Evolutionary conservation across 1,140 invertebrate species (phyloP).

Genomic region (Xylocopa sonorina): DNA sequence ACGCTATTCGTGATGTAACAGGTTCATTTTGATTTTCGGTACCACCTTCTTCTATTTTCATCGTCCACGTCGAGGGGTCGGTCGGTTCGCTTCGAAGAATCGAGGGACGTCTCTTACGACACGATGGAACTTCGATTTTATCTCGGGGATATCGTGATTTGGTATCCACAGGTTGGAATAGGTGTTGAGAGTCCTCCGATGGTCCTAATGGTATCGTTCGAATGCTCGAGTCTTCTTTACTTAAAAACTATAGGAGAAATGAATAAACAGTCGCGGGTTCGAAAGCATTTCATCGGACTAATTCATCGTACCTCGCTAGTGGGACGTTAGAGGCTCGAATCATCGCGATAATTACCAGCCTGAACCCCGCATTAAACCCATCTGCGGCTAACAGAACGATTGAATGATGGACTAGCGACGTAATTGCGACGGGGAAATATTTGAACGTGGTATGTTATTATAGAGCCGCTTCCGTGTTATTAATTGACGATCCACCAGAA

Average conservation of each 20-base stretch:
- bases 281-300: background rate
- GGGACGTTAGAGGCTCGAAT: background rate
- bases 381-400: constrained; percentile 23
- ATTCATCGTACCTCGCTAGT: background rate
- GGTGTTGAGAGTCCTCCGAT: too few species aligned
- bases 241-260: too few species aligned
- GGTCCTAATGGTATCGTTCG: too few species aligned
- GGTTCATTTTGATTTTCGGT: background rate
- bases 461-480: constrained; percentile 39
- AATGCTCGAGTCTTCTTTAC: background rate
- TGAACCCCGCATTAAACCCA: background rate
- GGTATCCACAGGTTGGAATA: too few species aligned
- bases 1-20: background rate
- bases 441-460: constrained; percentile 32
- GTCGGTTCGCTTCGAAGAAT: too few species aligned
- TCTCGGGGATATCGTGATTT: too few species aligned
- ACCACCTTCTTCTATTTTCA: background rate
- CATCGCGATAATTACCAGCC: constrained; percentile 19
- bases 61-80: too few species aligned
- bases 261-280: background rate
- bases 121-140: too few species aligned
- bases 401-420: background rate
- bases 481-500: constrained; percentile 19
- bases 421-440: background rate
- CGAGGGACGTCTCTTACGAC: too few species aligned